Evolutionary conservation across 2,888 invertebrate genomes (phyloP).

Genomic region (Yponomeuta malinellus): DNA sequence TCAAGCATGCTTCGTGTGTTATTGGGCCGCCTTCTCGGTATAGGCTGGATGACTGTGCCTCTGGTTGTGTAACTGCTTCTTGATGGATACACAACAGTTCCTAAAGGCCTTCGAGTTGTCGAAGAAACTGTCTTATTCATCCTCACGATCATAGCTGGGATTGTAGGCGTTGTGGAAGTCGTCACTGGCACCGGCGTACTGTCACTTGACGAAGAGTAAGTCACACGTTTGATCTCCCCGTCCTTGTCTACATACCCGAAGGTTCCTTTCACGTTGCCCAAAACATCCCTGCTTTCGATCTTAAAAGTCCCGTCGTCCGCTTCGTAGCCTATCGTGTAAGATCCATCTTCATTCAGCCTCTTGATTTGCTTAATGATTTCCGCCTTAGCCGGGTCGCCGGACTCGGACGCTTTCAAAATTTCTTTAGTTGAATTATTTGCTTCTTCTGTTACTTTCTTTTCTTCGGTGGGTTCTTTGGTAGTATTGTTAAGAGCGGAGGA

Average conservation of each 20-base stretch:
- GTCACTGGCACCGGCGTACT: conserved; percentile 57
- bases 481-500: conserved; percentile 27
- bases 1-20: conserved; percentile 42
- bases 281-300: conserved; percentile 86
- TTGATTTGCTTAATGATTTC: conserved; percentile 89
- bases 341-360: conserved; percentile 87
- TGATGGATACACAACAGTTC: conserved; percentile 70
- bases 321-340: conserved; percentile 90
- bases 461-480: conserved; percentile 39
- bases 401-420: conserved; percentile 77
- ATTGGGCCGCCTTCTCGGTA: conserved; percentile 72
- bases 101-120: conserved; percentile 72
- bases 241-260: conserved; percentile 87
- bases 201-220: conserved; percentile 78
- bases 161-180: conserved; percentile 46
- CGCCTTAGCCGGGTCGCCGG: conserved; percentile 80
- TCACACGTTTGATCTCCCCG: conserved; percentile 86
- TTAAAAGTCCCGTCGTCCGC: conserved; percentile 91
- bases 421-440: conserved; percentile 64
- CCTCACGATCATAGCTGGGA: conserved; percentile 59
- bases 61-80: conserved; percentile 66
- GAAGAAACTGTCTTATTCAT: conserved; percentile 65
- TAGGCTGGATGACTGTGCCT: conserved; percentile 79
- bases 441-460: conserved; percentile 30
- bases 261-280: conserved; percentile 88